Base-by-base conservation (phyloP, 2,797 vertebrate genomes). In the Sebastes nivosus region DNA sequence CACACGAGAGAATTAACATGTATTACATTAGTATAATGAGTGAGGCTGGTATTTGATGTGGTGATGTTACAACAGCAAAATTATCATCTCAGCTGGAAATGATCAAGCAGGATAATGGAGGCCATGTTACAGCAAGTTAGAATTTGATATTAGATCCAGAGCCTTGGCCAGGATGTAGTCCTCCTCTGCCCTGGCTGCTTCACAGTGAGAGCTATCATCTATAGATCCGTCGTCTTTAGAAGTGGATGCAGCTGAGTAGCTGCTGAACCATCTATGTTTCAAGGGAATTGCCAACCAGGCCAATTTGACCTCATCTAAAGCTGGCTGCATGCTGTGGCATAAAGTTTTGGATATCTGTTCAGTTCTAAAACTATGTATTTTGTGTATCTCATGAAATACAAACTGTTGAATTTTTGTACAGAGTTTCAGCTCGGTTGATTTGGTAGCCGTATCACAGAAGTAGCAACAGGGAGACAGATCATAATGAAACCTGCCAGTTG, bases 401-500 rank as follows among this genome's bases (percentile, higher is more conserved):
- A 85, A 57, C 11, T 64, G 60, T 9, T 55, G 29, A 73, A 64
- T 30, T 50, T 58, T 38, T 20, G 59, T 12, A 8, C 13, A 60
- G 68, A 54, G 55, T 76, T 76, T 76, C 75, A 58, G 57, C 61
- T 71, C 5, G 4, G 32, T n/a, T 71, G 58, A 78, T 77, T 75
- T 57, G 27, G 54, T 60, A 69, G 84, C 65, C 61, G n/a, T 81
- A 66, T 81, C 50, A 68, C 76, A 77, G 55, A 59, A 6, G 29
- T 30, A 67, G 58, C 63, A 73, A 77, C 73, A 63, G 72, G 74
- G 27, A 74, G 32, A 72, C 10, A 2, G 63, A 59, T 83, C 76
- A 87, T 79, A 80, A 87, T 57, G 63, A 81, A 83, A 77, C 68
- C 72, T 42, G 72, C 46, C 79, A 72, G 83, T 66, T 74, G 72